phyloP scores from a whole-genome alignment of 1,140 invertebrate genomes.

The Capitella teleta region DNA sequence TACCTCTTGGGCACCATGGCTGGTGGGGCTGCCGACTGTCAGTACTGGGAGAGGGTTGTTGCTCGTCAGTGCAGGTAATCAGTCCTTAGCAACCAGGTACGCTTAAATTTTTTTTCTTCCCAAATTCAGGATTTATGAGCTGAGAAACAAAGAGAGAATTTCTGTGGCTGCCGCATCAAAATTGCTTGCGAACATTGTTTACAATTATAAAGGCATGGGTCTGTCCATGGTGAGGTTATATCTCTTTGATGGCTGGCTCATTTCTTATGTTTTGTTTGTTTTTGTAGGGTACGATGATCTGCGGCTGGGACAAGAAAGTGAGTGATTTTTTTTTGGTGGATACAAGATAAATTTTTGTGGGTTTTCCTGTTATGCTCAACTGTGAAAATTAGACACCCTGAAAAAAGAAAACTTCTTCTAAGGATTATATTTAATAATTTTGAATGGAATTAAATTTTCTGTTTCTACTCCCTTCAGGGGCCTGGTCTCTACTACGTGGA shows the following conservation, averaged over 20 bases:
- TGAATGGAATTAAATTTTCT: not conserved
- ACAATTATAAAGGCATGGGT: slow-evolving; percentile 80
- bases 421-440: no score
- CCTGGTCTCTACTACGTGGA: slow-evolving; percentile 94
- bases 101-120: no score
- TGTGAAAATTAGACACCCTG: no score
- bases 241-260: not conserved
- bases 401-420: no score
- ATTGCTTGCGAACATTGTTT: slow-evolving; percentile 94
- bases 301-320: slow-evolving; percentile 90
- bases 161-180: slow-evolving; percentile 97
- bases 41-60: slow-evolving; percentile 93
- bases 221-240: slow-evolving; percentile 42
- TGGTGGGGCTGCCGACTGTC: slow-evolving; percentile 91
- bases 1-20: slow-evolving; percentile 80
- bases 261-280: not conserved
- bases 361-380: no score
- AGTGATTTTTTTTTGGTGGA: slow-evolving; percentile 27
- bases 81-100: no score
- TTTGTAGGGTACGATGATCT: slow-evolving; percentile 81
- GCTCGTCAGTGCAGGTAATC: slow-evolving; percentile 73
- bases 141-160: slow-evolving; percentile 89
- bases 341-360: no score
- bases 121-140: slow-evolving; percentile 89
- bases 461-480: slow-evolving; percentile 50